Evolutionary conservation across 2,888 invertebrate species (phyloP).

Genomic region (Eristalis pertinax): DNA sequence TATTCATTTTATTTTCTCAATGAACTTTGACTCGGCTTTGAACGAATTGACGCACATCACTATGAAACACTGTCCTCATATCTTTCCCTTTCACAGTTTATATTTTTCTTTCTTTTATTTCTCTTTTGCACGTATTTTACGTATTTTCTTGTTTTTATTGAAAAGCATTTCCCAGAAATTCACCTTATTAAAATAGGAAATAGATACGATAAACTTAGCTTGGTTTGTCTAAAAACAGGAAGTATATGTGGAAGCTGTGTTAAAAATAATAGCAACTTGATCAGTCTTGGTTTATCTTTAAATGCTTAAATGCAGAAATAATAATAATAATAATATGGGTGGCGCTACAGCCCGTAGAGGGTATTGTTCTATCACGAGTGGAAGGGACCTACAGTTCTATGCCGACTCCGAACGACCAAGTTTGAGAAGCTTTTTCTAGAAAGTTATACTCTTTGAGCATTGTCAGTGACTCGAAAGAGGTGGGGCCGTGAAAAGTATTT

Average conservation of each 20-base stretch:
- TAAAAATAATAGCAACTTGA: no score
- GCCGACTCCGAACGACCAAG: no score
- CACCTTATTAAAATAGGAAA: not conserved
- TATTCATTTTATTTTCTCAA: slow-evolving; percentile 21
- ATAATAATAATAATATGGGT: no score
- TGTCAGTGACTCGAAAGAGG: no score
- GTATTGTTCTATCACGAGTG: no score
- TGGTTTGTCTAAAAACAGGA: not conserved
- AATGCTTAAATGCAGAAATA: no score
- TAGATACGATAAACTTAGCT: not conserved
- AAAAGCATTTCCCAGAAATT: slow-evolving; percentile 26
- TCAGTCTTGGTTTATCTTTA: no score
- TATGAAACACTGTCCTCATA: slow-evolving; percentile 47
- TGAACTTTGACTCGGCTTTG: slow-evolving; percentile 8
- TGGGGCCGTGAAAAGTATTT: no score
- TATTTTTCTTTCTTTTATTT: slow-evolving; percentile 18
- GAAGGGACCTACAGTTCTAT: no score
- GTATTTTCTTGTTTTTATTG: slow-evolving; percentile 25
- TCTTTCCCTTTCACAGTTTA: slow-evolving; percentile 51
- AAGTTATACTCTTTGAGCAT: no score
- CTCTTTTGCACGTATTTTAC: slow-evolving; percentile 1
- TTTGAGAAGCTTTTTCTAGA: no score
- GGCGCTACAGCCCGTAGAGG: no score
- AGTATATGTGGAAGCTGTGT: not conserved
- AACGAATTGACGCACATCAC: slow-evolving; percentile 31